Percentiles rank a stretch among this genome's conserved stretches.
Conservation (phyloP, 1,140 invertebrate genomes). For the Papilio machaon region DNA sequence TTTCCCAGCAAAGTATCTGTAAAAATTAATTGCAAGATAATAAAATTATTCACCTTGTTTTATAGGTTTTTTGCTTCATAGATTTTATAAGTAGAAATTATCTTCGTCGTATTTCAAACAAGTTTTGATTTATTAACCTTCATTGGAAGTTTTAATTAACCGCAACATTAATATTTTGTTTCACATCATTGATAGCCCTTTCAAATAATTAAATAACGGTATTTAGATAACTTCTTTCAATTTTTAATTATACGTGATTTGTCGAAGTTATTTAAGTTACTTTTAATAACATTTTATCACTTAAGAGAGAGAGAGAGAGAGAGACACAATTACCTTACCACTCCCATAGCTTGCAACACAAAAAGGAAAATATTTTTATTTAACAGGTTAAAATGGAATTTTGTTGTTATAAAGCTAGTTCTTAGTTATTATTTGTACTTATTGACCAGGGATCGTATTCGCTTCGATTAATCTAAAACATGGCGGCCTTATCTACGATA, state of each 20-base stretch:
- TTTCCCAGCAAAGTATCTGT: neutral
- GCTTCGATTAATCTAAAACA: constrained; percentile 1
- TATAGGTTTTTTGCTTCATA: neutral
- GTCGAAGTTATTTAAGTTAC: too few relatives aligned
- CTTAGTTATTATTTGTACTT: neutral
- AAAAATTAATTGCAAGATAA: neutral
- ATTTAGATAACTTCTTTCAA: neutral
- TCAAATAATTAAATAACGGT: neutral
- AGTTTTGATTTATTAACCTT: neutral
- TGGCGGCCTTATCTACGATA: constrained; percentile 26
- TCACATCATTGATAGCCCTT: neutral
- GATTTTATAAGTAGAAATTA: neutral
- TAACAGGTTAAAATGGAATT: too few relatives aligned
- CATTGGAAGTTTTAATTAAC: neutral
- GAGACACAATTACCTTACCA: too few relatives aligned
- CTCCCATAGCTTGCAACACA: too few relatives aligned
- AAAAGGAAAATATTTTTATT: too few relatives aligned
- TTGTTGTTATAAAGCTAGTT: neutral
- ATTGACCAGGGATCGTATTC: neutral
- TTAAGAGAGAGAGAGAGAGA: too few relatives aligned
- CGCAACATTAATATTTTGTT: neutral
- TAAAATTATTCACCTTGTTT: neutral
- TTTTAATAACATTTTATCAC: too few relatives aligned
- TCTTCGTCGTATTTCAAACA: neutral
- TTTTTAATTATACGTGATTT: too few relatives aligned